Conservation (phyloP, 1,140 invertebrate species). For the Liolophura sinensis region DNA sequence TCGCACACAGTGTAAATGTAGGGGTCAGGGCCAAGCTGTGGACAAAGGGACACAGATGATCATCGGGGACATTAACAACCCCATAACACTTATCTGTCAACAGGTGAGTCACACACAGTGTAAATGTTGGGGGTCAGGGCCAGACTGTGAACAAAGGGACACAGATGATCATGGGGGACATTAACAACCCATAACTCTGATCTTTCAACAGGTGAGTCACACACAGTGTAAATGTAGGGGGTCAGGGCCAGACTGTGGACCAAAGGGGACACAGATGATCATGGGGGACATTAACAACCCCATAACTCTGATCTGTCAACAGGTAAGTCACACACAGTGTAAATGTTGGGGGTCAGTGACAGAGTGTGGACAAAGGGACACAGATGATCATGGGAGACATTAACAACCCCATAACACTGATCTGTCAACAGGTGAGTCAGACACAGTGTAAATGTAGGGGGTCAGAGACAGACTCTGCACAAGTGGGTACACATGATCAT, state of each 20-base stretch:
- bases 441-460: too few species aligned
- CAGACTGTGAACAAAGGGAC: slow-evolving; percentile 53
- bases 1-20: neutral
- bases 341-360: too few species aligned
- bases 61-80: slow-evolving; percentile 61
- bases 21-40: slow-evolving; percentile 38
- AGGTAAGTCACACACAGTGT: too few species aligned
- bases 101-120: slow-evolving; percentile 44
- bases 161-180: slow-evolving; percentile 57
- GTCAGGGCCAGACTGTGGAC: slow-evolving; percentile 45
- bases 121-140: too few species aligned
- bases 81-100: slow-evolving; percentile 57
- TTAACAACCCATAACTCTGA: slow-evolving; percentile 61
- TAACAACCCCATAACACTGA: slow-evolving; percentile 62
- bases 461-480: slow-evolving; percentile 51
- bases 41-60: slow-evolving; percentile 59
- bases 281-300: slow-evolving; percentile 62
- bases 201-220: slow-evolving; percentile 56
- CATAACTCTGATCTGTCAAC: slow-evolving; percentile 58
- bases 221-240: too few species aligned
- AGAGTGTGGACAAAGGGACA: slow-evolving; percentile 55
- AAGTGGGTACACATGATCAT: too few species aligned
- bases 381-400: slow-evolving; percentile 58
- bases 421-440: slow-evolving; percentile 58
- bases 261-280: slow-evolving; percentile 57